Percentiles rank a stretch among this genome's conserved stretches.
These are phyloP conservation scores for Schizotus pectinicornis DNA, from an alignment of 2,888 invertebrate genomes.

Conservation along the genomic window DNA sequence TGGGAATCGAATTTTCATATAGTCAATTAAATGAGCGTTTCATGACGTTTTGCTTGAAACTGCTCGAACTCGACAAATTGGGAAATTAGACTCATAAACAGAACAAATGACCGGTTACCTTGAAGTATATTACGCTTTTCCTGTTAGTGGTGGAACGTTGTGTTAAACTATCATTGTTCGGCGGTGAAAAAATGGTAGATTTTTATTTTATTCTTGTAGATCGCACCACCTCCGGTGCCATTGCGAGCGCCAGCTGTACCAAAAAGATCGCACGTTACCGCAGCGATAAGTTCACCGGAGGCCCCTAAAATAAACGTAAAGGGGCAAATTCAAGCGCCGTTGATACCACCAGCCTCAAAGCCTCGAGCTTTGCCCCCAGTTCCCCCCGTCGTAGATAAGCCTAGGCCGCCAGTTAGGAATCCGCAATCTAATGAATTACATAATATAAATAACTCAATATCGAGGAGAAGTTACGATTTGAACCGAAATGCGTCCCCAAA, in stretches of 20 bases:
- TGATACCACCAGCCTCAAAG: conserved; percentile 59
- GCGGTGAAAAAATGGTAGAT: not conserved
- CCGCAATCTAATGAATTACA: conserved; percentile 26
- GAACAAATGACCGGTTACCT: too few relatives aligned
- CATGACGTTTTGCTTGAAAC: not conserved
- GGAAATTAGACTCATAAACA: too few relatives aligned
- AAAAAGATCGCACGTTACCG: conserved; percentile 56
- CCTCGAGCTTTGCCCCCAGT: conserved; percentile 53
- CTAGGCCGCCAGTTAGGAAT: conserved; percentile 33
- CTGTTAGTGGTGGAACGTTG: too few relatives aligned
- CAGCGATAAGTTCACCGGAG: conserved; percentile 51
- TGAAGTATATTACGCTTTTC: too few relatives aligned
- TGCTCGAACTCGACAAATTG: too few relatives aligned
- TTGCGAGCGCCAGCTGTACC: conserved; percentile 61
- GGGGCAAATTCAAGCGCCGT: conserved; percentile 51
- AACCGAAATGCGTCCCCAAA: conserved; percentile 43
- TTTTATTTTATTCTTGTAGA: conserved; percentile 19
- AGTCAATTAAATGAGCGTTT: conserved; percentile 4
- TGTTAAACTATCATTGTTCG: too few relatives aligned
- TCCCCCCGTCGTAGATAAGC: conserved; percentile 49
- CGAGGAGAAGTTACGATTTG: conserved; percentile 47
- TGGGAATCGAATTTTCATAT: conserved; percentile 9
- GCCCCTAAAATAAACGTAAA: conserved; percentile 54
- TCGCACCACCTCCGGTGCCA: conserved; percentile 60
- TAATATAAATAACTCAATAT: conserved; percentile 39